phyloP scores from a whole-genome alignment of 2,797 vertebrate species.

The Argya squamiceps region DNA sequence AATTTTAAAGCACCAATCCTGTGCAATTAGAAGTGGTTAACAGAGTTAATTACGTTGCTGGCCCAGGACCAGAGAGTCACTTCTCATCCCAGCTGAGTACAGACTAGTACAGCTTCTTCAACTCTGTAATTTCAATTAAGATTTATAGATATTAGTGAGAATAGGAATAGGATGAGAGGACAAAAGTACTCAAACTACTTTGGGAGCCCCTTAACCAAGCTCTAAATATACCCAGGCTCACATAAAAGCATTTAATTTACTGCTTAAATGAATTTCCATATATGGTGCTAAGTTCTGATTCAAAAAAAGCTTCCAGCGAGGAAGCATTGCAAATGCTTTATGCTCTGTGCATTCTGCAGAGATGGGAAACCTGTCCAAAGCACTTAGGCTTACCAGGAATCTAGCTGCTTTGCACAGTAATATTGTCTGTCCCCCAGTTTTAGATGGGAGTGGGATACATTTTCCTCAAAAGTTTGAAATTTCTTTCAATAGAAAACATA shows the following conservation, averaged over 20 bases:
- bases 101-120: neutral
- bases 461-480: neutral
- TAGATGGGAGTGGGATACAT: neutral
- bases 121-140: conserved; percentile 44
- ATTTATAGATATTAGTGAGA: conserved; percentile 42
- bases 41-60: neutral
- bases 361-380: neutral
- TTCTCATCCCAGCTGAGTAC: neutral
- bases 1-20: neutral
- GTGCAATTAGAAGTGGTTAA: neutral
- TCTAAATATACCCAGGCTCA: neutral
- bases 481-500: neutral
- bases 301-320: neutral
- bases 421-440: neutral
- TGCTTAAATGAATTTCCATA: neutral
- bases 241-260: conserved; percentile 23
- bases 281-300: neutral
- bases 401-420: neutral
- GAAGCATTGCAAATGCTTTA: neutral
- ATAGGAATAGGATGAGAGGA: neutral
- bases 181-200: neutral
- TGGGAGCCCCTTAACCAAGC: neutral
- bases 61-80: neutral
- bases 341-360: neutral
- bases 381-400: neutral